Evolutionary conservation across 2,797 vertebrate species (phyloP).

Genomic region (Luscinia megarhynchos): DNA sequence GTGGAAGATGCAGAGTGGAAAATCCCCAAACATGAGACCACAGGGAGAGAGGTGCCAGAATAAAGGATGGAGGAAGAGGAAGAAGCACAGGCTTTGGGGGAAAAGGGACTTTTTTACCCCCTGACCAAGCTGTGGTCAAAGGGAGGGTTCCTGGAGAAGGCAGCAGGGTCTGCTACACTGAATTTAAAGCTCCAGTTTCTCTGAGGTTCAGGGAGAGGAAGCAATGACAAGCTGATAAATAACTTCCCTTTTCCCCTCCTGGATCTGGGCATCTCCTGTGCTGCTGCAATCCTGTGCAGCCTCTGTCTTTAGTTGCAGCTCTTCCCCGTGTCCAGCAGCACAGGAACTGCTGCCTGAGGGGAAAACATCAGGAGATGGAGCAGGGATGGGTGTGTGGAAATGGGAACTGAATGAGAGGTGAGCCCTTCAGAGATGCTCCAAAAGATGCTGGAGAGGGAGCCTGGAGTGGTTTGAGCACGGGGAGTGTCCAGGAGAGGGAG

Average conservation of each 20-base stretch:
- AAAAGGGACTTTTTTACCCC: background rate
- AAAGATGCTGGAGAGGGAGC: background rate
- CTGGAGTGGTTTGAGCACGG: fast-evolving
- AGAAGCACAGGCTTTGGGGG: background rate
- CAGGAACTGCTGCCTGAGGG: background rate
- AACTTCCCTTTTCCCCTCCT: background rate
- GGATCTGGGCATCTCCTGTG: background rate
- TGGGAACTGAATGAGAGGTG: fast-evolving
- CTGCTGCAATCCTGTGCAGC: background rate
- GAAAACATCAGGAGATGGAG: background rate
- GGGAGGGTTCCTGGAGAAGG: background rate
- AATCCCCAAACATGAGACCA: background rate
- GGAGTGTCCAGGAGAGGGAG: constrained; percentile 59
- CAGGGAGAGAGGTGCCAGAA: background rate
- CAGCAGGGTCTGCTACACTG: background rate
- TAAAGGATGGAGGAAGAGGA: background rate
- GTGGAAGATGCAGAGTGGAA: background rate
- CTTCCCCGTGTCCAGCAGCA: fast-evolving
- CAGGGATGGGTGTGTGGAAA: background rate
- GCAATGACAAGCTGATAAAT: background rate
- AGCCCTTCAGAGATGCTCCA: background rate
- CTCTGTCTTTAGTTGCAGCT: background rate
- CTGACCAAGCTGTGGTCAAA: background rate
- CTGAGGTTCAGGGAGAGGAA: background rate
- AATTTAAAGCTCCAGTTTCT: background rate